Evolutionary conservation across 2,797 vertebrate species (phyloP).

Genomic region (Mus spretus): DNA sequence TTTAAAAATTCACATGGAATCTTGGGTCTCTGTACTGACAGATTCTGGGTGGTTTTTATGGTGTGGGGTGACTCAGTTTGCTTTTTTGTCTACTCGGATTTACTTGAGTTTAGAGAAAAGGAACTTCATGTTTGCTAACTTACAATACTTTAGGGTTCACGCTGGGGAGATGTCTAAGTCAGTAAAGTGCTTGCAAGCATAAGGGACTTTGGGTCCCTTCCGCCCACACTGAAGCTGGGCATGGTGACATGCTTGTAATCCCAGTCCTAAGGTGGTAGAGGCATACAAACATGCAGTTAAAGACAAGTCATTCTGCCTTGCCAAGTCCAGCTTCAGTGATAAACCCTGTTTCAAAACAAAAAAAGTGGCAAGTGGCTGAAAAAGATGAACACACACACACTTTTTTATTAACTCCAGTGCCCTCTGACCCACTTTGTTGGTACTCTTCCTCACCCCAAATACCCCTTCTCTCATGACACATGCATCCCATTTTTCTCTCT

Average conservation of each 20-base stretch:
- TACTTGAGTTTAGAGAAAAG: constrained; percentile 42
- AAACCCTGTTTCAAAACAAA: neutral
- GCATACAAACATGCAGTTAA: too few relatives aligned
- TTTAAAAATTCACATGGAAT: neutral
- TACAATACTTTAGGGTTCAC: neutral
- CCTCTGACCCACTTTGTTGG: neutral
- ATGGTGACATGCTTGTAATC: neutral
- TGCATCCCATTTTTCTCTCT: neutral
- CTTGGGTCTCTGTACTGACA: neutral
- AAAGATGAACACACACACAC: neutral
- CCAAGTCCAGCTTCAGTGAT: neutral
- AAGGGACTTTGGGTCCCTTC: neutral
- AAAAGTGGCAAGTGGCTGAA: neutral
- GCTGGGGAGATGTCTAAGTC: neutral
- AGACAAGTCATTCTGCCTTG: neutral
- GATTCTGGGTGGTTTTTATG: constrained; percentile 22
- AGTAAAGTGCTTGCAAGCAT: neutral
- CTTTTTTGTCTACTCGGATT: constrained; percentile 27
- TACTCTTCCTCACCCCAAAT: neutral
- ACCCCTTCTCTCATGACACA: neutral
- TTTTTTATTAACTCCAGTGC: neutral
- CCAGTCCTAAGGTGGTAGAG: neutral
- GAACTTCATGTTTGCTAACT: constrained; percentile 33
- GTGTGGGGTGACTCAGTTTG: constrained; percentile 8
- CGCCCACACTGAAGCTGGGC: neutral